Percentiles rank a stretch among this genome's conserved stretches.
Conservation (phyloP, 2,113 vertebrate species). For the Oncorhynchus kisutch region DNA sequence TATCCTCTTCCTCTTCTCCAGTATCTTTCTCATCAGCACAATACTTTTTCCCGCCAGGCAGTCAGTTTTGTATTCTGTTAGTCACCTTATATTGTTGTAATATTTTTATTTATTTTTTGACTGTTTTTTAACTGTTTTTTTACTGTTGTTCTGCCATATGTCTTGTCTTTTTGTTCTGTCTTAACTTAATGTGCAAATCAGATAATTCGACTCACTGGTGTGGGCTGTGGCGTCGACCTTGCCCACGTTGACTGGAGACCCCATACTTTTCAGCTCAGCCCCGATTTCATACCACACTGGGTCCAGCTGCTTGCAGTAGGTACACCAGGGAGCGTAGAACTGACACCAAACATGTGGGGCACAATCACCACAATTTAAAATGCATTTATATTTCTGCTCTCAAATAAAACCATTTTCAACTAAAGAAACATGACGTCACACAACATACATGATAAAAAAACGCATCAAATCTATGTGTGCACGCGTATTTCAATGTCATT, state of each 20-base stretch:
- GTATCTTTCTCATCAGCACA: too few species aligned
- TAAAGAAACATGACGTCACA: too few species aligned
- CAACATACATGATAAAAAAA: too few species aligned
- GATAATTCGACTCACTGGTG: conserved; percentile 74
- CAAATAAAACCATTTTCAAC: too few species aligned
- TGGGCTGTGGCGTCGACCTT: conserved; percentile 86
- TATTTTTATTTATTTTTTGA: too few species aligned
- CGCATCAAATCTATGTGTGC: neutral
- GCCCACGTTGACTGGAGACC: conserved; percentile 88
- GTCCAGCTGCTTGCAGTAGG: conserved; percentile 89
- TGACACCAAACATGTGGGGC: conserved; percentile 47
- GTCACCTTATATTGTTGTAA: too few species aligned
- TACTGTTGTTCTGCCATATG: too few species aligned
- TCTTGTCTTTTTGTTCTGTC: neutral
- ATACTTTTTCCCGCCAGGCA: too few species aligned
- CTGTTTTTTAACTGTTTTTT: neutral
- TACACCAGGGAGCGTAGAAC: conserved; percentile 97
- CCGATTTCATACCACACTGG: conserved; percentile 91
- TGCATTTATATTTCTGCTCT: too few species aligned
- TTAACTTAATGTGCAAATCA: neutral
- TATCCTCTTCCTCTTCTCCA: too few species aligned
- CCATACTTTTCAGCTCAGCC: conserved; percentile 85
- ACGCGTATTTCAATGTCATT: neutral
- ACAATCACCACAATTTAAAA: too few species aligned
- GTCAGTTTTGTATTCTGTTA: too few species aligned